phyloP scores from a whole-genome alignment of 2,888 invertebrate genomes.

The Bombyx huttoni region DNA sequence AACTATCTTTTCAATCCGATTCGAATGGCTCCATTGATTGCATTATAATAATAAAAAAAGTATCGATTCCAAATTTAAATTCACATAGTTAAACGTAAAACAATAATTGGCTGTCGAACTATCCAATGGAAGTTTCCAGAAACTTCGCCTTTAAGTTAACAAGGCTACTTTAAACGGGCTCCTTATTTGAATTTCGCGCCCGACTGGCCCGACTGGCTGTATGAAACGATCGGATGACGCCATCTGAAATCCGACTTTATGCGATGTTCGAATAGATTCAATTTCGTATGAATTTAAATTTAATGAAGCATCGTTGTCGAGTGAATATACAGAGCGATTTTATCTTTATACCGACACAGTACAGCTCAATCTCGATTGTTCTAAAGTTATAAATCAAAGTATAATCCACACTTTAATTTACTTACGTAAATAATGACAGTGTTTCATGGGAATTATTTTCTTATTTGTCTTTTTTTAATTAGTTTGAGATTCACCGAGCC shows the following conservation, averaged over 20 bases:
- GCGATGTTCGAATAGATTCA: neutral
- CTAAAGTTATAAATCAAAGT: too few species aligned
- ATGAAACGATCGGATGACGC: constrained; percentile 6
- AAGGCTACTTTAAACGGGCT: constrained; percentile 24
- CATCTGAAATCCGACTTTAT: constrained; percentile 20
- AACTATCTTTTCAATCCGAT: too few species aligned
- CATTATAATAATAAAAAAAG: neutral
- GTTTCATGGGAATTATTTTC: too few species aligned
- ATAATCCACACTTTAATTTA: too few species aligned
- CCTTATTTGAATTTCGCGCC: constrained; percentile 46
- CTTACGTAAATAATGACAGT: too few species aligned
- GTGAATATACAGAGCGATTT: neutral
- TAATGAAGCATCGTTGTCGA: neutral
- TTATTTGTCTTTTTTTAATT: too few species aligned
- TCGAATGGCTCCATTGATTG: too few species aligned
- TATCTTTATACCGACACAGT: too few species aligned
- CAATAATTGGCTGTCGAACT: constrained; percentile 10
- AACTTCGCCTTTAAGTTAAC: constrained; percentile 25
- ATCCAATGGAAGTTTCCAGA: constrained; percentile 8
- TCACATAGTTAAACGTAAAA: constrained; percentile 10
- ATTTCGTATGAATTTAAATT: neutral
- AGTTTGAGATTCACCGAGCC: too few species aligned
- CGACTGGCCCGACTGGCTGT: constrained; percentile 16
- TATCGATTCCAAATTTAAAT: constrained; percentile 7
- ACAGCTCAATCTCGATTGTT: too few species aligned